These are phyloP conservation scores for Eurytoma californica DNA, from an alignment of 2,888 invertebrate species.

Conservation along the genomic window DNA sequence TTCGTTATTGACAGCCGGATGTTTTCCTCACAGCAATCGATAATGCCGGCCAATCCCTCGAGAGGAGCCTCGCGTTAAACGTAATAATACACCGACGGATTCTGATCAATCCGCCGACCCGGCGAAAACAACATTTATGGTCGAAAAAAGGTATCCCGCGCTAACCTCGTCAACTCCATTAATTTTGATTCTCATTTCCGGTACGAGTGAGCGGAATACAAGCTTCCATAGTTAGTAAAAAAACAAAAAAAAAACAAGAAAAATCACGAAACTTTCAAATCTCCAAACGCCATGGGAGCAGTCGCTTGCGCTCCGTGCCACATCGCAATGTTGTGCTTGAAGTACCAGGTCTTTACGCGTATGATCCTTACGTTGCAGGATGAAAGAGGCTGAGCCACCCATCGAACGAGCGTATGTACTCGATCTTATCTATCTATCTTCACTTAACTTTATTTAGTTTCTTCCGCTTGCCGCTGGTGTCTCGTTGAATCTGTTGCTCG, in stretches of 20 bases:
- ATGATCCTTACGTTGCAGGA: constrained; percentile 81
- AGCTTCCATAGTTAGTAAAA: not conserved
- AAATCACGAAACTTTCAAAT: not conserved
- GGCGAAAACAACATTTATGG: too few relatives aligned
- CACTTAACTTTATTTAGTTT: constrained; percentile 22
- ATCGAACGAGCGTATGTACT: constrained; percentile 90
- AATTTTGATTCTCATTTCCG: too few relatives aligned
- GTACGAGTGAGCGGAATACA: too few relatives aligned
- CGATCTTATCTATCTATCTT: constrained; percentile 74
- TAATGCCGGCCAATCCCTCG: too few relatives aligned
- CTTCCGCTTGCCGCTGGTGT: constrained; percentile 10
- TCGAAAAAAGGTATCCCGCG: too few relatives aligned
- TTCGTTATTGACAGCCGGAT: too few relatives aligned
- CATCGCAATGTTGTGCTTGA: constrained; percentile 60
- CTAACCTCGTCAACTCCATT: too few relatives aligned
- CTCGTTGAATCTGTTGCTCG: too few relatives aligned
- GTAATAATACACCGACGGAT: too few relatives aligned
- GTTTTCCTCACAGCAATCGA: too few relatives aligned
- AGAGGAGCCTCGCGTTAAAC: too few relatives aligned
- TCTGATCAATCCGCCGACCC: too few relatives aligned
- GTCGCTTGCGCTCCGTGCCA: constrained; percentile 19
- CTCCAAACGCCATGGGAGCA: not conserved
- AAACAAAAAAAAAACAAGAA: not conserved
- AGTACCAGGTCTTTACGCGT: constrained; percentile 65
- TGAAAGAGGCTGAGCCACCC: constrained; percentile 89